Evolutionary conservation across 2,797 vertebrate species (phyloP).

Genomic region (Botia almorhae): DNA sequence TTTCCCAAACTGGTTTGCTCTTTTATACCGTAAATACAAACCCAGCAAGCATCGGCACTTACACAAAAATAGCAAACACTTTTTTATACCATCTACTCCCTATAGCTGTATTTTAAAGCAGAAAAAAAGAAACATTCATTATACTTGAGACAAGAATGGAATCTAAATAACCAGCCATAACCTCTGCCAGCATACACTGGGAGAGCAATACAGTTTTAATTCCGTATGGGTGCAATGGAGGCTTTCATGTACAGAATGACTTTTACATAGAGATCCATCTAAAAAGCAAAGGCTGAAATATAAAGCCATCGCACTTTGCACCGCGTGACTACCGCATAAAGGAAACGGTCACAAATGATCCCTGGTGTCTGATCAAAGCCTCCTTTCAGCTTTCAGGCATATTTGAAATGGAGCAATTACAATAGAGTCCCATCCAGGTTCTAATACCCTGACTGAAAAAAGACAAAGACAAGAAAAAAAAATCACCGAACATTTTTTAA

Average conservation of each 20-base stretch:
- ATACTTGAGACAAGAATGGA: conserved; percentile 55
- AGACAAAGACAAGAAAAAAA: conserved; percentile 33
- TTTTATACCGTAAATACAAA: conserved; percentile 23
- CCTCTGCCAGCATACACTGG: conserved; percentile 39
- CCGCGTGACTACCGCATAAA: conserved; percentile 56
- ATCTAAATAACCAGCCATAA: conserved; percentile 48
- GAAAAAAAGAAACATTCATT: conserved; percentile 56
- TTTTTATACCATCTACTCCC: conserved; percentile 16
- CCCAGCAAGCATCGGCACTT: conserved; percentile 15
- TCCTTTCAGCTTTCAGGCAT: conserved; percentile 54
- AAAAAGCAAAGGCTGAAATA: conserved; percentile 52
- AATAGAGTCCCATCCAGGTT: conserved; percentile 50
- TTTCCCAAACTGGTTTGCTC: conserved; percentile 1
- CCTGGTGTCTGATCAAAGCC: conserved; percentile 62
- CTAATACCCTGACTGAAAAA: conserved; percentile 49
- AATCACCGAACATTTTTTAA: conserved; percentile 27
- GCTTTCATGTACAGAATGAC: conserved; percentile 61
- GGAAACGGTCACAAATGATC: conserved; percentile 59
- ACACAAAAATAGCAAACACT: conserved; percentile 37
- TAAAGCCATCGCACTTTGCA: conserved; percentile 57
- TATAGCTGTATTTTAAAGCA: conserved; percentile 43
- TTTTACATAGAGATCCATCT: conserved; percentile 54
- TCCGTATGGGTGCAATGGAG: conserved; percentile 54
- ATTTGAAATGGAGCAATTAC: conserved; percentile 58
- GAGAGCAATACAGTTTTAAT: conserved; percentile 47